These are phyloP conservation scores for Crocidura indochinensis DNA, from an alignment of 2,797 vertebrate genomes.

Conservation along the genomic window DNA sequence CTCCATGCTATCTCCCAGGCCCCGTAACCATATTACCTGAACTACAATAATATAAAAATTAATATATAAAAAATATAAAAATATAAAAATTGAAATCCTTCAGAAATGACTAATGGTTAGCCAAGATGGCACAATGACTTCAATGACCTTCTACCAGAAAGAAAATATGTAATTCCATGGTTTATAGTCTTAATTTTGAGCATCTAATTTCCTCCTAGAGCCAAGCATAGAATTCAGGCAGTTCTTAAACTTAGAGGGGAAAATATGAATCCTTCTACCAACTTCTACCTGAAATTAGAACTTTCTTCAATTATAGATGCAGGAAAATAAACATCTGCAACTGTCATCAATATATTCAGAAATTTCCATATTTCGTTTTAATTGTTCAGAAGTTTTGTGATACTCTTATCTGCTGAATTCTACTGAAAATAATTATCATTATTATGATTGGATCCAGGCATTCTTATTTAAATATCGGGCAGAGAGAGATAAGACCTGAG, in stretches of 20 bases:
- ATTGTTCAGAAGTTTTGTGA: neutral
- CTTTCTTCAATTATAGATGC: neutral
- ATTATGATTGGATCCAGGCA: neutral
- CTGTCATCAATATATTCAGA: neutral
- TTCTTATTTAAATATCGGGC: no score
- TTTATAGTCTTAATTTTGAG: neutral
- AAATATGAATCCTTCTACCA: neutral
- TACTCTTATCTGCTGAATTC: neutral
- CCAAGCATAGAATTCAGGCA: neutral
- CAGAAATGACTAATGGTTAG: neutral
- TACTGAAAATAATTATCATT: conserved; percentile 8
- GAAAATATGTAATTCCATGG: neutral
- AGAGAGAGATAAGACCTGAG: no score
- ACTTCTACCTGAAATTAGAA: neutral
- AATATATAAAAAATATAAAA: no score
- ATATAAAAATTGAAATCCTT: neutral
- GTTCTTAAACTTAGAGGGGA: neutral
- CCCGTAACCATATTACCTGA: no score
- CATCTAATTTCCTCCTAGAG: neutral
- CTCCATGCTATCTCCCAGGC: no score
- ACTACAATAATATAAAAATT: no score
- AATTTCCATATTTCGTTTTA: neutral
- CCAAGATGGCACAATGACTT: neutral
- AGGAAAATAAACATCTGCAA: neutral
- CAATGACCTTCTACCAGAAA: neutral